Evolutionary conservation across 1,140 invertebrate genomes (phyloP), one percentile per base, ranked within the genome.

Genomic region (Andricus grossulariae): DNA sequence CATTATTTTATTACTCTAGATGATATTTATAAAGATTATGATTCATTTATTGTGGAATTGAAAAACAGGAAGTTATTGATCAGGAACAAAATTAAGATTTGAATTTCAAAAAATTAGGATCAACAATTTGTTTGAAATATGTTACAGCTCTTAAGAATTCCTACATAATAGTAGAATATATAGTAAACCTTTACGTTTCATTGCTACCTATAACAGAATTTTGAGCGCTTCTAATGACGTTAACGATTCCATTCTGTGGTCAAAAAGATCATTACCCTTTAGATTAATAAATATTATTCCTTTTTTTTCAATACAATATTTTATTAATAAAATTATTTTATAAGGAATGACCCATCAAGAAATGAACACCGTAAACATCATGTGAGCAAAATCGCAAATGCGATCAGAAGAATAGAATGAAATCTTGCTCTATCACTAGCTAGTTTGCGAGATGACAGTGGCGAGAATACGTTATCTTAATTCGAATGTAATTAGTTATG

Each of bases 361-460:
- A 55, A n/a, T 21, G 18, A 55, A 19, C 54, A 55, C 21, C 12
- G 54, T 19, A 11, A 55, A 55, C 8, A 10, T 66, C 60, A 39
- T 7, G 60, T 66, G 60, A 66, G 60, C 60, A 66, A 66, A 66
- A 66, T 66, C 25, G 60, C 60, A 45, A 39, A 66, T 66, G 60
- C 60, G 60, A 66, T 66, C 16, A 32, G 39, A 21, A 55, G 54
- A 55, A 66, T 32, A 66, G 25, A 39, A 39, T 66, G 39, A 32
- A 66, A 66, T n/a, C 32, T 66, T 45, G 60, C 60, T n/a, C 13
- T 39, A 66, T 66, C 13, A 39, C 60, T 66, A 66, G 60, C 54
- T 55, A 55, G 12, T 55, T 39, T 66, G 60, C 60, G 60, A 66
- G 32, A 66, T 39, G 25, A 66, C 5, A 66, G 25, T 66, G 12